Conservation (phyloP, 2,888 invertebrate genomes). For the Patella caerulea region DNA sequence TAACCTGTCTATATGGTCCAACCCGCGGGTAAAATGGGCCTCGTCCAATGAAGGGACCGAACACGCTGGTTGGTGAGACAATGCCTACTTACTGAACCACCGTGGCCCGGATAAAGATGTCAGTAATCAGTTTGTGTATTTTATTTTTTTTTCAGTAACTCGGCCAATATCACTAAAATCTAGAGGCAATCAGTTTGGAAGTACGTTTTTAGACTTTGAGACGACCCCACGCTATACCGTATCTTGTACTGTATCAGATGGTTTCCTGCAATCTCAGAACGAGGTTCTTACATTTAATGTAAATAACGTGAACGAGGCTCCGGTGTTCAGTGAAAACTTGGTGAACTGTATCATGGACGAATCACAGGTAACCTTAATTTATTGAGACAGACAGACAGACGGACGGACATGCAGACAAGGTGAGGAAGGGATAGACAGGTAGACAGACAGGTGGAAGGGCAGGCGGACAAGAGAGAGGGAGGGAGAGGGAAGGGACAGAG, state of each 20-base stretch:
- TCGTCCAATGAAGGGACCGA: no score
- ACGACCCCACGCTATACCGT: slow-evolving; percentile 10
- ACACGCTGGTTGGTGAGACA: no score
- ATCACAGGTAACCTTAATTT: slow-evolving; percentile 30
- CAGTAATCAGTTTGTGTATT: neutral
- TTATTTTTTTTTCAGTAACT: slow-evolving; percentile 8
- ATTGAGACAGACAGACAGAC: no score
- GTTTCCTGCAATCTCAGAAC: neutral
- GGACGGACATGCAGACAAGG: no score
- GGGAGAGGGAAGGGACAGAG: neutral
- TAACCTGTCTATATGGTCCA: no score
- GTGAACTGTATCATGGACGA: slow-evolving; percentile 36
- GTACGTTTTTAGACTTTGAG: slow-evolving; percentile 2
- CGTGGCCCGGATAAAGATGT: no score
- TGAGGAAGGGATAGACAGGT: neutral
- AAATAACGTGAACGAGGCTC: slow-evolving; percentile 42
- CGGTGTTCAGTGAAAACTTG: slow-evolving; percentile 30
- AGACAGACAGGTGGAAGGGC: neutral
- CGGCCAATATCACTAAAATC: neutral
- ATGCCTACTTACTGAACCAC: no score
- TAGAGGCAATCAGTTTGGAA: neutral
- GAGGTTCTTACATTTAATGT: slow-evolving; percentile 36
- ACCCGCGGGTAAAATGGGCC: no score
- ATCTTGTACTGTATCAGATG: slow-evolving; percentile 9
- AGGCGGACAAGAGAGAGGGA: neutral